These are phyloP conservation scores for Neotragus pygmaeus DNA, from an alignment of 2,113 vertebrate species.

Conservation along the genomic window DNA sequence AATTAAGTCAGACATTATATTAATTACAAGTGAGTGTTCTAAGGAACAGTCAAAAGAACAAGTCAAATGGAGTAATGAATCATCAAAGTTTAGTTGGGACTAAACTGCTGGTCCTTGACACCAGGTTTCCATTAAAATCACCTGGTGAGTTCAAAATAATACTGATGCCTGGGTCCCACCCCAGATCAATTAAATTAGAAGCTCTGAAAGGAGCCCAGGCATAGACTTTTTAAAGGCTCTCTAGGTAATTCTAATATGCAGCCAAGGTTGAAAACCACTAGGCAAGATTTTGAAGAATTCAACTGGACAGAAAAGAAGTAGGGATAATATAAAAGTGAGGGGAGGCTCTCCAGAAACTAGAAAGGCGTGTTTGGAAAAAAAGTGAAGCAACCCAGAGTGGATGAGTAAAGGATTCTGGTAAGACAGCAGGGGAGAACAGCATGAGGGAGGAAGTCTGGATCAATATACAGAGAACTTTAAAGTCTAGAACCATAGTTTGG, in stretches of 20 bases:
- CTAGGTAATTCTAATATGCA: slow-evolving; percentile 15
- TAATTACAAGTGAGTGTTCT: slow-evolving; percentile 21
- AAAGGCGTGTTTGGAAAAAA: neutral
- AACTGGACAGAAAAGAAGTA: neutral
- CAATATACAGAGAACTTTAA: neutral
- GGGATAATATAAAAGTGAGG: neutral
- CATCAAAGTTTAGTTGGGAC: neutral
- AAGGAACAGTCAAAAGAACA: neutral
- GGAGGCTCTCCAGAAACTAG: neutral
- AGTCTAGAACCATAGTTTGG: neutral
- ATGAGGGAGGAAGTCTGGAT: neutral
- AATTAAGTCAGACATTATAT: slow-evolving; percentile 34
- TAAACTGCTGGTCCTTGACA: neutral
- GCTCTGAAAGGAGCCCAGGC: neutral
- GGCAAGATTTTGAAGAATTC: neutral
- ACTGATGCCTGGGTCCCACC: neutral
- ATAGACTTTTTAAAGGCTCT: slow-evolving; percentile 16
- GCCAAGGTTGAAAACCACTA: neutral
- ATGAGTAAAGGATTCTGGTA: neutral
- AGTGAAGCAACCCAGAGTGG: neutral
- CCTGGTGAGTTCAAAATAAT: slow-evolving; percentile 38
- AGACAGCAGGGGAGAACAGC: neutral
- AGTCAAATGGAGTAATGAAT: neutral
- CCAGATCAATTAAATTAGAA: slow-evolving; percentile 38
- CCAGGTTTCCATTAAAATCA: slow-evolving; percentile 54